These are phyloP conservation scores for Carterocephalus palaemon DNA, from an alignment of 2,888 invertebrate species.

Conservation along the genomic window DNA sequence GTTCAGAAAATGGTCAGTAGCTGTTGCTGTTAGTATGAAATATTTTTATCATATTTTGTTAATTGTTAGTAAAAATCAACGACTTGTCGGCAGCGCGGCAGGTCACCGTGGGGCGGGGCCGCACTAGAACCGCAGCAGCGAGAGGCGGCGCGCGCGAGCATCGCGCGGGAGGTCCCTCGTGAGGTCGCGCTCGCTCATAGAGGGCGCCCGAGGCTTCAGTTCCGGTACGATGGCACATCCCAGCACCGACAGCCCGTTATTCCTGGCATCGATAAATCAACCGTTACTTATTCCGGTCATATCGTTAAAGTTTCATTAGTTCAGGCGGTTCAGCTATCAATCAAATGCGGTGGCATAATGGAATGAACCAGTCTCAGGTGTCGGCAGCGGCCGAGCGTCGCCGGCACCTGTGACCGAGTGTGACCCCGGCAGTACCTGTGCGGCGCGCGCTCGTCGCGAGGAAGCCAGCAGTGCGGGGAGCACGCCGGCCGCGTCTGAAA, in stretches of 20 bases:
- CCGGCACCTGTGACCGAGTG: too few species aligned
- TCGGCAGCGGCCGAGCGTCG: too few species aligned
- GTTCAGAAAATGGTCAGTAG: too few species aligned
- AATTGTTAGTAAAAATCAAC: background rate
- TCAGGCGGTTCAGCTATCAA: too few species aligned
- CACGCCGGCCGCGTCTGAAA: conserved; percentile 75
- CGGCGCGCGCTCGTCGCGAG: conserved; percentile 47
- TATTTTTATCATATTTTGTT: too few species aligned
- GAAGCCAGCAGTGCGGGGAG: conserved; percentile 74
- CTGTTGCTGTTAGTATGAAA: too few species aligned
- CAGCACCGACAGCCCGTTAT: conserved; percentile 68
- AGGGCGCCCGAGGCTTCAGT: conserved; percentile 76
- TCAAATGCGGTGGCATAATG: too few species aligned
- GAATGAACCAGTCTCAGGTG: too few species aligned
- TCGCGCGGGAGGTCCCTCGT: conserved; percentile 59
- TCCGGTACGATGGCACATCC: conserved; percentile 79
- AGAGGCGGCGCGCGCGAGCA: conserved; percentile 16
- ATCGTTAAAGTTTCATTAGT: too few species aligned
- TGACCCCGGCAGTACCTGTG: conserved; percentile 51
- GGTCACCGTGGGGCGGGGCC: background rate
- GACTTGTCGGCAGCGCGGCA: background rate
- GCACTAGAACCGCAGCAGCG: conserved; percentile 24
- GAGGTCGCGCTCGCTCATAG: conserved; percentile 79
- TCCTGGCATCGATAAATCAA: conserved; percentile 40
- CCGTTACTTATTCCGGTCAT: too few species aligned